phyloP scores from a whole-genome alignment of 2,797 vertebrate species.

The Tadarida brasiliensis region DNA sequence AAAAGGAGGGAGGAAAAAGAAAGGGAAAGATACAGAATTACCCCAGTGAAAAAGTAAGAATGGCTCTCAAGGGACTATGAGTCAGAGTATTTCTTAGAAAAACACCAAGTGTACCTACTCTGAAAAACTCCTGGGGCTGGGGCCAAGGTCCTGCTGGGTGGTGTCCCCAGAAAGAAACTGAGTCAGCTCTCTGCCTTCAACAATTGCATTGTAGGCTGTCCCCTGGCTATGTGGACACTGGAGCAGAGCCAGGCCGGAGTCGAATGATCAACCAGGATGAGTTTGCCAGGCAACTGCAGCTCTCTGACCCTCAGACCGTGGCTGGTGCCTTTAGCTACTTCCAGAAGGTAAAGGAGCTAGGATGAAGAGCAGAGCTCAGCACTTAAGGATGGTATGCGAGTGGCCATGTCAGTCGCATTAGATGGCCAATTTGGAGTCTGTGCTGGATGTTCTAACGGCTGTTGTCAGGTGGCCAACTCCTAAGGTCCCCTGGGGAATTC shows the following conservation, averaged over 20 bases:
- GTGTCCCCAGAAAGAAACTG: not conserved
- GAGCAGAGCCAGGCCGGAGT: slow-evolving; percentile 74
- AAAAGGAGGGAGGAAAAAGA: not conserved
- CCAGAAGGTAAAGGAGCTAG: slow-evolving; percentile 81
- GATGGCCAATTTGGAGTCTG: not conserved
- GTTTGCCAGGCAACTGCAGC: slow-evolving; percentile 84
- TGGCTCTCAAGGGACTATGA: not conserved
- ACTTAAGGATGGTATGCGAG: not conserved
- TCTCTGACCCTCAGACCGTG: slow-evolving; percentile 81
- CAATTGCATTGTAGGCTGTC: slow-evolving; percentile 66
- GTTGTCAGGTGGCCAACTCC: not conserved
- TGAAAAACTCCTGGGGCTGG: not conserved
- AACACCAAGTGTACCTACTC: not conserved
- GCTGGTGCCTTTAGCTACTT: slow-evolving; percentile 85
- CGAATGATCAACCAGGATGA: slow-evolving; percentile 82
- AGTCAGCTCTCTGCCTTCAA: not conserved
- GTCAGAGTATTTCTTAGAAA: slow-evolving; percentile 21
- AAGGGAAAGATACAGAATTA: not conserved
- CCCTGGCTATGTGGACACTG: slow-evolving; percentile 66
- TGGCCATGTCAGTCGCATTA: not conserved
- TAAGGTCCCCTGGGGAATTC: not conserved
- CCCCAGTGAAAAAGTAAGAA: not conserved
- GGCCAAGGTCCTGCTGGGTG: not conserved
- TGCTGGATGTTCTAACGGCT: not conserved
- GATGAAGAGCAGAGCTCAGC: not conserved